These are phyloP conservation scores for Drosophila watanabei DNA, from an alignment of 1,140 invertebrate species.

Conservation along the genomic window DNA sequence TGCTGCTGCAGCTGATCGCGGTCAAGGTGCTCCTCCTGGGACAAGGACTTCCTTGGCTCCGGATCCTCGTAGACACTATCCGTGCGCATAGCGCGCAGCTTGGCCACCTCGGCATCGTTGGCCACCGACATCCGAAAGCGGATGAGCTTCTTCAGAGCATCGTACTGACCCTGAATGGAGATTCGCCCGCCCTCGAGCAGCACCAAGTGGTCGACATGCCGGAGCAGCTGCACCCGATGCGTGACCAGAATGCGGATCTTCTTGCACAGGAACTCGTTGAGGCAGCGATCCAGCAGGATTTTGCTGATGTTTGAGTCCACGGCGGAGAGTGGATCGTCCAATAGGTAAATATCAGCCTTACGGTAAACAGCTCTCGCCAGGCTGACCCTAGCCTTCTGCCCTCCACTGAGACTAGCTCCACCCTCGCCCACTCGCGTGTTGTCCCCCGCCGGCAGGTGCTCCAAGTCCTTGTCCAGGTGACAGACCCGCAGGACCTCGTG, in stretches of 20 bases:
- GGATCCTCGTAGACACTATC: conserved; percentile 68
- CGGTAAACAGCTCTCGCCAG: conserved; percentile 86
- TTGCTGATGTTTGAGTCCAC: conserved; percentile 93
- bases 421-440: conserved; percentile 93
- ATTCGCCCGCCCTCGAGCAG: conserved; percentile 87
- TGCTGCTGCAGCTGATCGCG: conserved; percentile 61
- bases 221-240: conserved; percentile 95
- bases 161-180: conserved; percentile 82
- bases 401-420: conserved; percentile 91
- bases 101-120: conserved; percentile 68
- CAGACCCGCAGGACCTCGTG: conserved; percentile 88
- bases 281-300: conserved; percentile 91
- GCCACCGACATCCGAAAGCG: conserved; percentile 71
- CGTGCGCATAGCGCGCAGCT: conserved; percentile 48
- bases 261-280: conserved; percentile 89
- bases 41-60: conserved; percentile 31
- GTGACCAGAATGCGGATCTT: conserved; percentile 93
- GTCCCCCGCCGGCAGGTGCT: conserved; percentile 88
- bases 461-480: conserved; percentile 88
- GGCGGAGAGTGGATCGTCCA: conserved; percentile 94
- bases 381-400: conserved; percentile 93
- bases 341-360: conserved; percentile 89
- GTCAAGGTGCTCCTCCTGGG: conserved; percentile 51
- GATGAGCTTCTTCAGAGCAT: conserved; percentile 72
- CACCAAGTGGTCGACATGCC: conserved; percentile 90